These are phyloP conservation scores for Tautogolabrus adspersus DNA, from an alignment of 2,113 vertebrate species.

Conservation along the genomic window DNA sequence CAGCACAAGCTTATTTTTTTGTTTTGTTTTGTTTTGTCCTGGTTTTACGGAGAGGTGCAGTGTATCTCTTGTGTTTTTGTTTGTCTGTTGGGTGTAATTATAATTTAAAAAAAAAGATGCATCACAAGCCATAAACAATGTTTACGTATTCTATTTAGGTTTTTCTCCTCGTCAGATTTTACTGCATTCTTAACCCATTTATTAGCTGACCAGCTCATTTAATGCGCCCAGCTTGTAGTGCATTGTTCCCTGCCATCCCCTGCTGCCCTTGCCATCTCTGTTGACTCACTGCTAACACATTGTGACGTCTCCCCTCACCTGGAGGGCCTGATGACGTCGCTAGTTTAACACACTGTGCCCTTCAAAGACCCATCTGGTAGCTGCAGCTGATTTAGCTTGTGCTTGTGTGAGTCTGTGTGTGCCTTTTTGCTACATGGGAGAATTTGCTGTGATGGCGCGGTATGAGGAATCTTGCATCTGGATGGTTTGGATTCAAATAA, in stretches of 20 bases:
- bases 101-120: no score
- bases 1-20: no score
- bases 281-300: constrained; percentile 60
- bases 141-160: not conserved
- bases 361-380: constrained; percentile 66
- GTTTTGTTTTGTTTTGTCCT: no score
- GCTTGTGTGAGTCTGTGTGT: not conserved
- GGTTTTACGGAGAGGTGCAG: no score
- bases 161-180: not conserved
- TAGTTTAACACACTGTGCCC: constrained; percentile 51
- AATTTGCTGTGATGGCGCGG: not conserved
- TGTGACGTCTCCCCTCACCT: constrained; percentile 63
- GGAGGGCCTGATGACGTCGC: constrained; percentile 62
- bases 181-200: not conserved
- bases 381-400: constrained; percentile 25
- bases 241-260: constrained; percentile 26
- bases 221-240: constrained; percentile 1
- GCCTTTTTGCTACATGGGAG: not conserved
- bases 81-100: no score
- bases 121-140: not conserved
- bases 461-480: not conserved
- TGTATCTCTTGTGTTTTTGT: no score
- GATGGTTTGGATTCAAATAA: not conserved
- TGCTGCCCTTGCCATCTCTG: constrained; percentile 49
- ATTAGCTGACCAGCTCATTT: constrained; percentile 1